Evolutionary conservation across 2,113 vertebrate species (phyloP), one percentile per base, ranked within the genome.

Genomic region (Petaurus breviceps): DNA sequence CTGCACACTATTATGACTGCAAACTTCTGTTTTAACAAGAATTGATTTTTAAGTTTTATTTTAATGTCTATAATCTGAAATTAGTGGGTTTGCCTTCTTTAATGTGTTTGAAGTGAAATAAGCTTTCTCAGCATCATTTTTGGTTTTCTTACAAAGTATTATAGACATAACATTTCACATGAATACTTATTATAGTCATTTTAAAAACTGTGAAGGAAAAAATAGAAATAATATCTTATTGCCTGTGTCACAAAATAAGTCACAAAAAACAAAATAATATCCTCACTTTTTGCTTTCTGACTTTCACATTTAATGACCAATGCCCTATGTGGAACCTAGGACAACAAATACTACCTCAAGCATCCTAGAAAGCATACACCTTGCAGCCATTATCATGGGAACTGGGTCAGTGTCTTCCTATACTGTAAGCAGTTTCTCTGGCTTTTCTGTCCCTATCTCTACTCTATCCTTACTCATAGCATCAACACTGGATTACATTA

Each of bases 71-170:
- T 92, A 94, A 26, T 89, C 43, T 93, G 92, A 68, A 97, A 49
- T 24, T 90, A 90, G 51, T 95, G 26, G 53, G 53, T 92, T 97
- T 92, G 91, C 84, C 2, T 92, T 96, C 43, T 5, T 37, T 93
- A 14, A 91, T 91, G 89, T 8, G 37, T 26, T 90, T 51, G 50
- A 51, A 25, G 28, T 47, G 90, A 28, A 90, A 51, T 49, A 25
- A 19, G 9, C 47, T 31, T 47, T 51, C 28, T 49, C 3, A 1
- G 12, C 90, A 84, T 90, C 46, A 46, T 94, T 97, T 93, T 95
- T 90, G 68, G 25, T 94, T 96, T 49, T 51, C 94, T 97, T 96
- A n/a, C 93, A 22, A 95, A 49, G 37, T 95, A 61, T 93, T 95
- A 92, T 93, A 54, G 31, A 89, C 0, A 0, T 53, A 28, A 25